A percentile compares a stretch with the other conserved stretches of the same genome.
Evolutionary conservation across 2,888 invertebrate genomes (phyloP).

Genomic region (Spodoptera littoralis): DNA sequence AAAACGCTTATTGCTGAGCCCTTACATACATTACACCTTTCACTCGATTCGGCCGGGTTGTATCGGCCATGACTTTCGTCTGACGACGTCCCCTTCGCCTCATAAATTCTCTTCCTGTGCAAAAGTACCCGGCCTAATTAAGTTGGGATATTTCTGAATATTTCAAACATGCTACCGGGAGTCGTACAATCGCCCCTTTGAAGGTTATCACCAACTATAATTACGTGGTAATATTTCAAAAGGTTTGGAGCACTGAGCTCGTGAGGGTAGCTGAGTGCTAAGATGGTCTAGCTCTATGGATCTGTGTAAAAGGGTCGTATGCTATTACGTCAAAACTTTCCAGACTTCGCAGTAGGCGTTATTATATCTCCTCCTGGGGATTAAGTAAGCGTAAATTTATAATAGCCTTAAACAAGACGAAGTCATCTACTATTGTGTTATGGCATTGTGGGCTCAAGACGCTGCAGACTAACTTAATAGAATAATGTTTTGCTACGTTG

Average conservation of each 20-base stretch:
- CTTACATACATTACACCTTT: conserved; percentile 76
- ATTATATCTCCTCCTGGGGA: conserved; percentile 46
- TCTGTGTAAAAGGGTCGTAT: conserved; percentile 40
- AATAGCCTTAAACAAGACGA: conserved; percentile 28
- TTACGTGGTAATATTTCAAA: conserved; percentile 68
- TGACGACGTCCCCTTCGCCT: conserved; percentile 66
- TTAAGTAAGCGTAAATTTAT: conserved; percentile 46
- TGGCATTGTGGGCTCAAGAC: neutral
- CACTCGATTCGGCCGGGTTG: conserved; percentile 67
- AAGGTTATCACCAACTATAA: conserved; percentile 67
- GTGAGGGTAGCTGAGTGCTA: conserved; percentile 28
- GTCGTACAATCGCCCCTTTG: conserved; percentile 61
- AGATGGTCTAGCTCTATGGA: conserved; percentile 39
- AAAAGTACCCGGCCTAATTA: conserved; percentile 79
- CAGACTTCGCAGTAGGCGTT: conserved; percentile 51
- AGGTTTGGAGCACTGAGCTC: conserved; percentile 49
- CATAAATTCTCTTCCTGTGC: conserved; percentile 73
- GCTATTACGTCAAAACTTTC: conserved; percentile 50
- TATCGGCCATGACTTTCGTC: conserved; percentile 73
- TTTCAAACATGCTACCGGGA: conserved; percentile 66
- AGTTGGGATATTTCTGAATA: conserved; percentile 78
- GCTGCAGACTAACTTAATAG: neutral
- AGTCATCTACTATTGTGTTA: conserved; percentile 21
- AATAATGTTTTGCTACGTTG: neutral
- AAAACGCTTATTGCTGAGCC: conserved; percentile 72